phyloP scores from a whole-genome alignment of 2,113 vertebrate genomes.

The Pelecanoides urinatrix region DNA sequence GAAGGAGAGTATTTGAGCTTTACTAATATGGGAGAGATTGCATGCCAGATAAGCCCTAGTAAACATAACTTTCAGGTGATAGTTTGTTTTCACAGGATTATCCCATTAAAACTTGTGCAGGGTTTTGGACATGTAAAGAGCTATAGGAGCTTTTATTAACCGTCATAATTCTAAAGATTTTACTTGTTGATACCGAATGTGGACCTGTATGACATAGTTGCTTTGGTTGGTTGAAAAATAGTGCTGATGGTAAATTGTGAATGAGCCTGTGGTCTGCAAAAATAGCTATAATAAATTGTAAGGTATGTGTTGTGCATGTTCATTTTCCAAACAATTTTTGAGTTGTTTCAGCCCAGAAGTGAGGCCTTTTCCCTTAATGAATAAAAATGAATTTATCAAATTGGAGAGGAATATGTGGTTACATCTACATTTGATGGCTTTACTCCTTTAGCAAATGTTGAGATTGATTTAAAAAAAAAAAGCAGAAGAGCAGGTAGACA shows the following conservation, averaged over 20 bases:
- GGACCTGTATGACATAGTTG: background rate
- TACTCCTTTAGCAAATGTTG: background rate
- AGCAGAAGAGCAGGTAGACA: background rate
- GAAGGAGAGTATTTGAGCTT: background rate
- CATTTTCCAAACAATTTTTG: background rate
- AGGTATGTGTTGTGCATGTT: background rate
- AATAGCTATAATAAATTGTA: background rate
- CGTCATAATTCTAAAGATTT: background rate
- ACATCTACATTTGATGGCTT: background rate
- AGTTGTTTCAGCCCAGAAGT: background rate
- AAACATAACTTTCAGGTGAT: constrained; percentile 15
- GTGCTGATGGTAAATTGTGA: constrained; percentile 5
- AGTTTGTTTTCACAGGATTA: constrained; percentile 27
- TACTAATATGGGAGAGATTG: background rate
- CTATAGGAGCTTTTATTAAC: constrained; percentile 27
- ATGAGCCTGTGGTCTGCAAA: background rate
- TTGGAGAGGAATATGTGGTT: background rate
- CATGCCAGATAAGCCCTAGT: background rate
- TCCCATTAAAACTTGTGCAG: background rate
- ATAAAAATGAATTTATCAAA: background rate
- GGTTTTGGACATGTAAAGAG: background rate
- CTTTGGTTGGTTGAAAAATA: constrained; percentile 8
- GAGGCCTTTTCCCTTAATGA: background rate
- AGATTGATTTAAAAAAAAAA: background rate
- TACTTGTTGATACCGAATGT: constrained; percentile 14